Percentiles rank a stretch among this genome's conserved stretches.
Conservation (phyloP, 1,140 invertebrate genomes). For the Choristoneura fumiferana region DNA sequence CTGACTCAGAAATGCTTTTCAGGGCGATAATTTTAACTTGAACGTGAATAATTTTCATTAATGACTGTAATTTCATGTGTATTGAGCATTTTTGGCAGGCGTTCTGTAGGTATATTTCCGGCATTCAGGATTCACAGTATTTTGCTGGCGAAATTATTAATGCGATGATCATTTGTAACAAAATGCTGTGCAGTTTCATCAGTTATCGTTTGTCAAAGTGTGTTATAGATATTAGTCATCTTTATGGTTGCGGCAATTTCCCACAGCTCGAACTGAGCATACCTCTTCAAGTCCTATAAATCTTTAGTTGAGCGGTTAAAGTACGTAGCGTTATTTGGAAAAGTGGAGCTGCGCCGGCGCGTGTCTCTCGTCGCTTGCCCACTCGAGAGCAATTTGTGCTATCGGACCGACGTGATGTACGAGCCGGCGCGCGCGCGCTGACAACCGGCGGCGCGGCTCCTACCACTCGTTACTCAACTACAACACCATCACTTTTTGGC, state of each 20-base stretch:
- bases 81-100: conserved; percentile 4
- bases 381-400: conserved; percentile 62
- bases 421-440: conserved; percentile 56
- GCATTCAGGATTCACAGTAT: conserved; percentile 73
- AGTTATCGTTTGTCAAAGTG: neutral
- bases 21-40: neutral
- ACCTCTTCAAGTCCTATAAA: conserved; percentile 51
- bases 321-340: conserved; percentile 30
- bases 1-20: conserved; percentile 24
- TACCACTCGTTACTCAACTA: conserved; percentile 32
- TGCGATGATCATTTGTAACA: neutral
- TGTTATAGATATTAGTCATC: neutral
- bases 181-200: neutral
- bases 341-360: conserved; percentile 36
- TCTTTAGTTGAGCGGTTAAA: conserved; percentile 45
- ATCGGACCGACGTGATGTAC: conserved; percentile 54
- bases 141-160: conserved; percentile 49
- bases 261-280: conserved; percentile 9
- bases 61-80: neutral
- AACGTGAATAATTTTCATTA: conserved; percentile 12
- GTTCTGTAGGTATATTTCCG: conserved; percentile 30
- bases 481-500: conserved; percentile 25
- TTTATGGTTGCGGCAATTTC: conserved; percentile 5
- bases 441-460: conserved; percentile 42
- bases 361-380: conserved; percentile 50